phyloP scores from a whole-genome alignment of 2,888 invertebrate genomes.

The Tiliacea aurago region DNA sequence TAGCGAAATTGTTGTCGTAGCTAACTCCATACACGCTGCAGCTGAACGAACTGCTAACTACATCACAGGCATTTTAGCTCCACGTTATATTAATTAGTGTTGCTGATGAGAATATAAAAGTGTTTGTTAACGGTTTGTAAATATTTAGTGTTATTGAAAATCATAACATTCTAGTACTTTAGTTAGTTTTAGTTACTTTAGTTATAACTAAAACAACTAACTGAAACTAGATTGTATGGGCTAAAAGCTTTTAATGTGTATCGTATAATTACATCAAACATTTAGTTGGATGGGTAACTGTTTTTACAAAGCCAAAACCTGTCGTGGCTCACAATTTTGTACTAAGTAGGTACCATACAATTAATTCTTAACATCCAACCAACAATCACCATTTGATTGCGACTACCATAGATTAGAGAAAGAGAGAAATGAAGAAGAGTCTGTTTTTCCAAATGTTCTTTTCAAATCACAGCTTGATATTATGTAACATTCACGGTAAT shows the following conservation, averaged over 20 bases:
- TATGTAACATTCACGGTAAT: not conserved
- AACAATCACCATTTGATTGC: not conserved
- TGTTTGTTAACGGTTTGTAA: not conserved
- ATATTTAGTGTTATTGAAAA: slow-evolving; percentile 22
- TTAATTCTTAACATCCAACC: too few species aligned
- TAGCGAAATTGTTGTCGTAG: slow-evolving; percentile 50
- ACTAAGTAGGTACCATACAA: too few species aligned
- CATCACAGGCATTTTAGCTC: slow-evolving; percentile 36
- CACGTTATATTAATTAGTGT: slow-evolving; percentile 42
- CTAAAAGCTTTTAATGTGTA: not conserved
- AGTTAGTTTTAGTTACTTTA: too few species aligned
- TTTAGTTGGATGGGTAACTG: not conserved
- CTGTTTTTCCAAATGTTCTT: not conserved
- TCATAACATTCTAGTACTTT: not conserved
- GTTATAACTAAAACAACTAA: too few species aligned
- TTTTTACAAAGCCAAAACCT: not conserved
- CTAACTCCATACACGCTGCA: slow-evolving; percentile 45
- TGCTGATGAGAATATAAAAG: slow-evolving; percentile 11
- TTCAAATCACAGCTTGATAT: not conserved
- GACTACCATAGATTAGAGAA: too few species aligned
- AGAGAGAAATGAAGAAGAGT: not conserved
- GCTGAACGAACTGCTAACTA: slow-evolving; percentile 49
- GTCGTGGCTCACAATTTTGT: too few species aligned
- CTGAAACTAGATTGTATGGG: not conserved
- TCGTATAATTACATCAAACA: not conserved